Percentiles rank a stretch among this genome's conserved stretches.
Conservation (phyloP, 1,140 invertebrate genomes). For the Bactericera cockerelli region DNA sequence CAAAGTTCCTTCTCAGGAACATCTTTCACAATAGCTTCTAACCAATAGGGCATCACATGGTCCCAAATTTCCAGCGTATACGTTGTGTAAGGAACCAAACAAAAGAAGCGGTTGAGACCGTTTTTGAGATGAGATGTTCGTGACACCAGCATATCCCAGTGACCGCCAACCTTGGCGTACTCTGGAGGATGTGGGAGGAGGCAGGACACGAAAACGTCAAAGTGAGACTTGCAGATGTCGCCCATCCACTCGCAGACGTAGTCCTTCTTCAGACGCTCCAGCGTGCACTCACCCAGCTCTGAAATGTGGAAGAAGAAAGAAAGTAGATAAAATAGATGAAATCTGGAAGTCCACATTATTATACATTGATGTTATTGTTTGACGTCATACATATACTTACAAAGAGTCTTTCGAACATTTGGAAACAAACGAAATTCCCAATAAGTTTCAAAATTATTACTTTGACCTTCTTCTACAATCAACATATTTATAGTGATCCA, state of each 20-base stretch:
- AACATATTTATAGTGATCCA: no score
- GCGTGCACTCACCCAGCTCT: conserved; percentile 67
- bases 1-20: conserved; percentile 80
- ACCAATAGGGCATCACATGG: conserved; percentile 95
- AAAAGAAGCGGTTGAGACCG: conserved; percentile 79
- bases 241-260: conserved; percentile 87
- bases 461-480: no score
- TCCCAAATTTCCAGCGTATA: conserved; percentile 94
- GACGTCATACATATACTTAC: no score
- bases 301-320: conserved; percentile 20
- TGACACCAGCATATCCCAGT: conserved; percentile 84
- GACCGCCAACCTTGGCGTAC: conserved; percentile 80
- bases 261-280: conserved; percentile 84
- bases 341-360: no score
- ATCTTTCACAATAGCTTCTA: conserved; percentile 92
- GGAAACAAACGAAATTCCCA: no score
- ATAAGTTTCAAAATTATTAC: no score
- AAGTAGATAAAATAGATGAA: no score
- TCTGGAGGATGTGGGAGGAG: conserved; percentile 73
- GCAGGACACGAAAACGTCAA: conserved; percentile 74
- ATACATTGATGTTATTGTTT: no score
- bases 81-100: conserved; percentile 92
- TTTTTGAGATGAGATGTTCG: conserved; percentile 89
- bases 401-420: no score
- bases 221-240: conserved; percentile 66